Evolutionary conservation across 2,113 vertebrate species (phyloP).

Genomic region (Paraplagusia blochii): DNA sequence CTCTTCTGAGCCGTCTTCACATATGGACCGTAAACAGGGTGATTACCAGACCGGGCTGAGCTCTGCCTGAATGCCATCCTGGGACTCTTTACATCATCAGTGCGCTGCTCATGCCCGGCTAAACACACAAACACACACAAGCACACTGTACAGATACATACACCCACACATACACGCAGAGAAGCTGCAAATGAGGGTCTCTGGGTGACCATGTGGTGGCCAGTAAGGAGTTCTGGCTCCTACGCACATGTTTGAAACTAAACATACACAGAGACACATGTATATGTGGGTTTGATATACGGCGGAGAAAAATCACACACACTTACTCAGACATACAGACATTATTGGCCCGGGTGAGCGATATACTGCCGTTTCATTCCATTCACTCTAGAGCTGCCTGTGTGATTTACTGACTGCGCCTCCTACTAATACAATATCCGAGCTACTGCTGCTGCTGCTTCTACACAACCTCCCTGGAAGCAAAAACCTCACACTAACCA

Average conservation of each 20-base stretch:
- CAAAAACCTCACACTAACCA: constrained; percentile 22
- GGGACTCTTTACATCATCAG: constrained; percentile 77
- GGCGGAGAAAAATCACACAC: background rate
- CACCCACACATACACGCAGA: constrained; percentile 13
- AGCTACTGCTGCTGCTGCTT: constrained; percentile 33
- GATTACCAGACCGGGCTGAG: constrained; percentile 76
- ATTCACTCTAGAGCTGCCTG: constrained; percentile 58
- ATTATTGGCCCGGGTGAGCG: constrained; percentile 53
- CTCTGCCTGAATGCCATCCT: constrained; percentile 75
- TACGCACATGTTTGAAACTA: constrained; percentile 25
- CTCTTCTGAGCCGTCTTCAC: constrained; percentile 71
- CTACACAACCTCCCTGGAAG: constrained; percentile 21
- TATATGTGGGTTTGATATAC: too few species aligned
- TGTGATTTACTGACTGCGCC: constrained; percentile 50
- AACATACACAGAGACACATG: constrained; percentile 12
- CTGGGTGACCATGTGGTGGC: constrained; percentile 67
- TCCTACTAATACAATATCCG: constrained; percentile 60
- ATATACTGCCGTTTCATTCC: constrained; percentile 64
- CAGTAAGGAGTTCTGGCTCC: constrained; percentile 58
- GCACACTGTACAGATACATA: constrained; percentile 14
- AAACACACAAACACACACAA: constrained; percentile 62
- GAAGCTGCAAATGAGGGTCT: constrained; percentile 51
- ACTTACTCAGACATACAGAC: constrained; percentile 23
- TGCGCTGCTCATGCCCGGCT: constrained; percentile 66
- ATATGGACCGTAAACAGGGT: constrained; percentile 80